Base-by-base conservation (phyloP, 2,888 invertebrate species). In the Himalopsyche japonica region DNA sequence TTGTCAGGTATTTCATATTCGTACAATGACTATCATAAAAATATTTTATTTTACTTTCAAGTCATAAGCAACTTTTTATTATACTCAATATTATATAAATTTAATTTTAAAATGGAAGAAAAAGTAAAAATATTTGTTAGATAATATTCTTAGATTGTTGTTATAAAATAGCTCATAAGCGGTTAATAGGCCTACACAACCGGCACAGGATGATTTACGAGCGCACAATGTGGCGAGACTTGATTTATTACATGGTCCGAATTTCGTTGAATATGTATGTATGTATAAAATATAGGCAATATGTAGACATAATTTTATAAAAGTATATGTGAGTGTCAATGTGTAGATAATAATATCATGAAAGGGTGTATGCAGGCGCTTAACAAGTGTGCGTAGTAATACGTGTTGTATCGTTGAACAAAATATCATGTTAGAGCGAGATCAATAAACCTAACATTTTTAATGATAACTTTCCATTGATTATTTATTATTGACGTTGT, bases 141-240 rank as follows among this genome's bases (percentile, higher is more conserved):
- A 4, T 32, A 6, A 32, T 4, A 4, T 32, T 6, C 32, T 32
- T 32, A 3, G 32, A 32, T 32, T 32, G 32, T 32, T 32, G 32
- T 32, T 15, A 43, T 43, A 43, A 43, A 0, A 57, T 57, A 57
- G 57, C 57, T 57, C 57, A 57, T 57, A 20, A 57, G 20, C 20
- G 8, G 57, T 57, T 3, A 57, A 24, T 10, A 7, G 20, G 20
- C 57, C 57, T 57, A 20, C 20, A 57, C 57, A 57, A 57, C 57
- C 57, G 57, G 57, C 57, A 57, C 57, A 57, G 57, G 57, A 94
- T 94, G 93, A 93, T 94, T 93, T 93, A 93, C 93, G 92, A 93
- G 92, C 93, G 93, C 93, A 93, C 93, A 93, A 93, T 93, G 93
- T 93, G 94, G 94, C 93, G 93, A 93, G 93, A 93, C 93, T 93